Base-by-base conservation (phyloP, 2,797 vertebrate genomes). In the Myiotriccus ornatus region DNA sequence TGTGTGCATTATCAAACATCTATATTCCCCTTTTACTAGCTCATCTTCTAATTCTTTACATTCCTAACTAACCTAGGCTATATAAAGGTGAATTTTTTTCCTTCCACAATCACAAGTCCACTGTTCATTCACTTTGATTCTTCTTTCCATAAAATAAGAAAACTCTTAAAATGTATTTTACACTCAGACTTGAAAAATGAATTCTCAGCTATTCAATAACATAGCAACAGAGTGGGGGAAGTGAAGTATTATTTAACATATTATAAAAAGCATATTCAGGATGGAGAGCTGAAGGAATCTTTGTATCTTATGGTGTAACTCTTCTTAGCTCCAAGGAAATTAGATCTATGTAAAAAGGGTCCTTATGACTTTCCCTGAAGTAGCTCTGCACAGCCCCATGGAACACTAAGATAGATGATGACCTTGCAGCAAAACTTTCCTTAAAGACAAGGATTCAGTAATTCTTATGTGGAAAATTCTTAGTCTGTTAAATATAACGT, bases 41-140 rank as follows among this genome's bases (percentile, higher is more conserved):
- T 83, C 23, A 35, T 43, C 23, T 68, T 53, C 14, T 41, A 23
- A 25, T 24, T 77, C 13, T 77, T 85, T 70, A 59, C 3, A 25
- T 37, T 47, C 25, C 14, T 0, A 2, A 19, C 6, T 23, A 53
- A 19, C 7, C 10, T 19, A 71, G 10, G 2, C 17, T 47, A 10
- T 23, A 21, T 46, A 88, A 68, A 32, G 6, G 3, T 59, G 11
- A 23, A 23, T 34, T 46, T 5, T 20, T 59, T 56, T 18, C 21
- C 43, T 52, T 50, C 5, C 8, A n/a, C 25, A 53, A 9, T 44
- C 30, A 62, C 28, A 25, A n/a, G 1, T 15, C 9, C 19, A n/a
- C 9, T 57, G 7, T 52, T 79, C 7, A 43, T 65, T 82, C 3
- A 44, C 9, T 69, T 82, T 84, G 20, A 50, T 35, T 84, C 11